Percentiles rank a stretch among this genome's conserved stretches.
Conservation (phyloP, 1,140 invertebrate species). For the Gryon sp. region DNA sequence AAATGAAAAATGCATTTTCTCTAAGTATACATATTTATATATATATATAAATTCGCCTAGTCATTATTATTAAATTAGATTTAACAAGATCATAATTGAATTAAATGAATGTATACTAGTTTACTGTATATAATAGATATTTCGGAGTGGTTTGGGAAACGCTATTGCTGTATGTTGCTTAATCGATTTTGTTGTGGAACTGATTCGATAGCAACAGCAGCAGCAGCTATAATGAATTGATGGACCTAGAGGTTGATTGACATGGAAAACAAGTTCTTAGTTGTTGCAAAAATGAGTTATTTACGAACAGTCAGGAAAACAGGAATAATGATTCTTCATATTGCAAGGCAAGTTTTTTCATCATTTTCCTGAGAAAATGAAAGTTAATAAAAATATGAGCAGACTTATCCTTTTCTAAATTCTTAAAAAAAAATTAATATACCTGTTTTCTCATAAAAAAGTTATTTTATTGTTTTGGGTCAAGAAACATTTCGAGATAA, state of each 20-base stretch:
- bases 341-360: conserved; percentile 13
- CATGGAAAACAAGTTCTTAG: conserved; percentile 37
- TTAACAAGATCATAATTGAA: conserved; percentile 47
- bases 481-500: too few relatives aligned
- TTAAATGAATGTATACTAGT: conserved; percentile 43
- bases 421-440: too few relatives aligned
- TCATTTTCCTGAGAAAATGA: conserved; percentile 18
- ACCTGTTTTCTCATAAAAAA: too few relatives aligned
- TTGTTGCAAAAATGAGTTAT: conserved; percentile 35
- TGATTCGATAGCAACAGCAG: too few relatives aligned
- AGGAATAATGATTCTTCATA: too few relatives aligned
- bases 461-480: too few relatives aligned
- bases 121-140: conserved; percentile 49
- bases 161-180: conserved; percentile 39
- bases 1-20: too few relatives aligned
- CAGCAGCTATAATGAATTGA: conserved; percentile 51
- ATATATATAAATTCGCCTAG: background rate
- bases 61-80: conserved; percentile 44
- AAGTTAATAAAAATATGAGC: conserved; percentile 9
- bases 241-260: conserved; percentile 49
- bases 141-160: conserved; percentile 38
- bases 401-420: conserved; percentile 3
- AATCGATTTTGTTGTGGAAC: conserved; percentile 53
- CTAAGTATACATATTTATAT: too few relatives aligned
- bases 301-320: conserved; percentile 22